Percentiles rank a stretch among this genome's conserved stretches.
Conservation (phyloP, 2,888 invertebrate species). For the Pecten maximus region DNA sequence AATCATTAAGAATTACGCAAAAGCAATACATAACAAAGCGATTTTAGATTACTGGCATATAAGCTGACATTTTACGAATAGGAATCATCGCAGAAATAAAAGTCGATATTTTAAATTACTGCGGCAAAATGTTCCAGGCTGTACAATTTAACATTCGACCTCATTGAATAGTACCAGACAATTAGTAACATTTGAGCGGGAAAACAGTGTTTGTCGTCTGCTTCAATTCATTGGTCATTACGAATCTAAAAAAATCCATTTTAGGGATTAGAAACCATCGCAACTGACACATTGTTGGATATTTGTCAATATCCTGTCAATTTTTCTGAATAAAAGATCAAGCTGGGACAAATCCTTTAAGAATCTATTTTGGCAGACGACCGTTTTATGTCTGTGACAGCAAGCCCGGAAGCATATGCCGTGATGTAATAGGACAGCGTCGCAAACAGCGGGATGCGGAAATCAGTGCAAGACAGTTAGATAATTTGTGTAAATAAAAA, state of each 20-base stretch:
- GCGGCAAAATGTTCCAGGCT: constrained; percentile 2
- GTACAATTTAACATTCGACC: neutral
- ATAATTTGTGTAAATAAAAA: neutral
- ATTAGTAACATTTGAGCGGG: neutral
- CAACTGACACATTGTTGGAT: neutral
- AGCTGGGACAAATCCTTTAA: neutral
- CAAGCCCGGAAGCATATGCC: neutral
- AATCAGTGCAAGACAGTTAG: neutral
- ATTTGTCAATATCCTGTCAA: neutral
- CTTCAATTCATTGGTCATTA: neutral
- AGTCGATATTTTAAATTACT: neutral
- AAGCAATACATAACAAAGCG: neutral
- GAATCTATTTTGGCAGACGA: neutral
- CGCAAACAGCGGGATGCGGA: neutral
- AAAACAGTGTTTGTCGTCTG: neutral
- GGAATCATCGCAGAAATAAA: neutral
- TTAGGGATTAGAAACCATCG: neutral
- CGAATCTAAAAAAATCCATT: neutral
- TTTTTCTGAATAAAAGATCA: neutral
- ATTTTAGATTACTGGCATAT: neutral
- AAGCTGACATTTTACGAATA: neutral
- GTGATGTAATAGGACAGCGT: neutral
- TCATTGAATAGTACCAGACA: neutral
- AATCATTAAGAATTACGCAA: neutral
- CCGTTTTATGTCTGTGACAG: neutral